Base-by-base conservation (phyloP, 2,888 invertebrate species). In the Pilophorus perplexus region DNA sequence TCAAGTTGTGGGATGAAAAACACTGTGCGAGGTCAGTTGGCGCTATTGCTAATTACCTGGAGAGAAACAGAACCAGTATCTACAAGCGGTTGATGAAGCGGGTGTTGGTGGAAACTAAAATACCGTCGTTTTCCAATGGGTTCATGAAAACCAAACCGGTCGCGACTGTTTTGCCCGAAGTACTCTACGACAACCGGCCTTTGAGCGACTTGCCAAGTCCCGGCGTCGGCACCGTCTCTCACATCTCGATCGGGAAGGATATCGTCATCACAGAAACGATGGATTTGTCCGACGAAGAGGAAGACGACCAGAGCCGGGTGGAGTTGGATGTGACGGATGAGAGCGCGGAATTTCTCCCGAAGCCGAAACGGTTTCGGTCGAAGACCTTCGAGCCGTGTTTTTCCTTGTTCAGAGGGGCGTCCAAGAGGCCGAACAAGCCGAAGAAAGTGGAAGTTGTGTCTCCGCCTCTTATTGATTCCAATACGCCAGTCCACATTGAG, bases 21-120 rank as follows among this genome's bases (percentile, higher is more conserved):
- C 38, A 64, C 25, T 52, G 50, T n/a, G 37, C 52, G 6, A 37
- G 64, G 2, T 44, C 64, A 4, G 22, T n/a, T 23, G 52, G 38
- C n/a, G 14, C 40, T 3, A 8, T 52, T 6, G n/a, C 16, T 14
- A 44, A 64, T 37, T 64, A 52, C 25, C n/a, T 3, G 1, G n/a
- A 0, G 2, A 50, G 64, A 23, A 64, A 64, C 20, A 23, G 8
- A 22, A 14, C 33, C 1, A 6, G n/a, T 2, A 14, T 40, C 14
- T 64, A 52, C 38, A 40, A 37, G 40, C 12, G 23, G 22, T 44
- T 27, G 16, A 20, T 22, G 8, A 2, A 5, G 23, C 6, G 33
- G 33, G 4, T 14, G 20, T n/a, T 20, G 3, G 12, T 64, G 3
- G 8, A 38, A 6, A 10, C 27, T 18, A 23, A 52, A 1, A 23